phyloP scores from a whole-genome alignment of 92 coral and sea anemone genomes.

The Phymanthus crucifer region DNA sequence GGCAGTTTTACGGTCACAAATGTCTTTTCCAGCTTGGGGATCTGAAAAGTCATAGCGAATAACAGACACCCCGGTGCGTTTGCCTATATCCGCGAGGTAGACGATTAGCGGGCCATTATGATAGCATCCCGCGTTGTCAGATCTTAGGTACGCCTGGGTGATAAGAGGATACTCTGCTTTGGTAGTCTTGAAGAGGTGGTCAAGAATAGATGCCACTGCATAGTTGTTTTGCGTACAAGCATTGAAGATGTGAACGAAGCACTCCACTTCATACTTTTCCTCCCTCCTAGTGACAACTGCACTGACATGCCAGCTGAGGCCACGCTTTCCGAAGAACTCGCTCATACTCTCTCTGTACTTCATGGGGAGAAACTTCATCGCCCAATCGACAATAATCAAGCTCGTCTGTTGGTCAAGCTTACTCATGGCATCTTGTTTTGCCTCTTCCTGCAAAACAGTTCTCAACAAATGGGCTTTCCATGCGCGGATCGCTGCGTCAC shows the following conservation, averaged over 20 bases:
- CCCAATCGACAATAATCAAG: constrained; percentile 35
- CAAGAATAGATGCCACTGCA: constrained; percentile 41
- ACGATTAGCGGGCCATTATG: constrained; percentile 44
- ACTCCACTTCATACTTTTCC: constrained; percentile 53
- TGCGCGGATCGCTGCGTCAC: constrained; percentile 1
- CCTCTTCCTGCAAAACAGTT: constrained; percentile 32
- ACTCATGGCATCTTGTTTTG: constrained; percentile 25
- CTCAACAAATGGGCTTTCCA: constrained; percentile 41
- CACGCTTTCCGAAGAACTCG: constrained; percentile 56
- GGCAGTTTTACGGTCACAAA: constrained; percentile 52
- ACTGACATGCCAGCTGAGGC: constrained; percentile 55
- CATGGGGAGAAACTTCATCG: constrained; percentile 37
- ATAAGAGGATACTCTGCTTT: neutral
- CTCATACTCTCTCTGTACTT: constrained; percentile 48
- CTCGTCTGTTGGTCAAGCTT: constrained; percentile 27
- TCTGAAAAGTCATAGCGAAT: constrained; percentile 22
- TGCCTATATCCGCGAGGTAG: constrained; percentile 13
- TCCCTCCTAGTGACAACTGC: constrained; percentile 28
- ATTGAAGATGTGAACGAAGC: constrained; percentile 57
- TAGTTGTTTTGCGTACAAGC: constrained; percentile 14
- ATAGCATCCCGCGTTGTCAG: constrained; percentile 62
- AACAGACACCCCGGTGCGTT: no score
- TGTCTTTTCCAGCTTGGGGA: constrained; percentile 51
- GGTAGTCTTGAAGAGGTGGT: constrained; percentile 37
- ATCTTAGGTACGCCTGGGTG: constrained; percentile 26